phyloP scores from a whole-genome alignment of 2,888 invertebrate species.

The Cataglyphis livida region DNA sequence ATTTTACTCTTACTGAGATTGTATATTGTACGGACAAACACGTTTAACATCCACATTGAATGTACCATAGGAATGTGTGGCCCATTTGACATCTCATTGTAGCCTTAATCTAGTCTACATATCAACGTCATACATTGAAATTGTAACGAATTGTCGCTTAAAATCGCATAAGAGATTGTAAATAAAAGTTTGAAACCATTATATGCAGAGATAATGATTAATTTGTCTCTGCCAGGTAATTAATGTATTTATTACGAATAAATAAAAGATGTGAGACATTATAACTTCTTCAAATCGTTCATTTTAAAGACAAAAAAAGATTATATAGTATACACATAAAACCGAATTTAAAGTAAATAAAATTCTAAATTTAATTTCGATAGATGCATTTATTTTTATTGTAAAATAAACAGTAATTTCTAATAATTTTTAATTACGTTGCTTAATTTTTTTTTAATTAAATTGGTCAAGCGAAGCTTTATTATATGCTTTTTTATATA shows the following conservation, averaged over 20 bases:
- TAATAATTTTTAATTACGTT: not conserved
- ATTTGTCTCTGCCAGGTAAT: slow-evolving; percentile 74
- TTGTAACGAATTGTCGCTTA: slow-evolving; percentile 67
- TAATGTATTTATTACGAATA: slow-evolving; percentile 84
- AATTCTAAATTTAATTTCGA: not conserved
- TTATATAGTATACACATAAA: not conserved
- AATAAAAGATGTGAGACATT: slow-evolving; percentile 58
- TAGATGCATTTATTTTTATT: not conserved
- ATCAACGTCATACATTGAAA: slow-evolving; percentile 53
- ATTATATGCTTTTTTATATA: too few relatives aligned
- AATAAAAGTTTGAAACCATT: slow-evolving; percentile 75
- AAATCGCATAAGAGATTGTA: slow-evolving; percentile 71
- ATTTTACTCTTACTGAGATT: not conserved
- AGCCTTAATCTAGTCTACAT: slow-evolving; percentile 79
- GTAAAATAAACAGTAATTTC: not conserved
- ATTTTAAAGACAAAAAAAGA: slow-evolving; percentile 3
- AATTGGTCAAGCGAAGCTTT: too few relatives aligned
- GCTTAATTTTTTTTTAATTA: too few relatives aligned
- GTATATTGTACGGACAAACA: not conserved
- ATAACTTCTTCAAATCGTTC: not conserved
- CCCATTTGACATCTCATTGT: slow-evolving; percentile 71
- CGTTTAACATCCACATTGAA: not conserved
- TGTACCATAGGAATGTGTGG: not conserved
- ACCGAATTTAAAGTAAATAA: not conserved
- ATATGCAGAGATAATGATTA: slow-evolving; percentile 70